These are phyloP conservation scores for Typhlomys cinereus DNA, from an alignment of 2,113 vertebrate species.

Conservation along the genomic window DNA sequence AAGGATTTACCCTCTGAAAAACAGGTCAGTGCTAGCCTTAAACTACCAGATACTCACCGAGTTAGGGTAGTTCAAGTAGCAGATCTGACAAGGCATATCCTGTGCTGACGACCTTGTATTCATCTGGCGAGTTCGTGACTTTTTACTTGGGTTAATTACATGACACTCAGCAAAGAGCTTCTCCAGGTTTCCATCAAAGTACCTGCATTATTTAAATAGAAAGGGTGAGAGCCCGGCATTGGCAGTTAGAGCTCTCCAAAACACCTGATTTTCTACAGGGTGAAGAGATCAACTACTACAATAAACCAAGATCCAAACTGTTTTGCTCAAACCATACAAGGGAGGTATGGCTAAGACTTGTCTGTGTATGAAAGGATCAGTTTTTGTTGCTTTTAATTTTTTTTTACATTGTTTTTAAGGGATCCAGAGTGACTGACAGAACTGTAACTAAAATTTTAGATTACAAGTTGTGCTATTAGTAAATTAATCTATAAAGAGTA, in stretches of 20 bases:
- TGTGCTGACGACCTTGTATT: slow-evolving; percentile 99
- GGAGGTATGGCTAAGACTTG: neutral
- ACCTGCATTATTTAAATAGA: slow-evolving; percentile 87
- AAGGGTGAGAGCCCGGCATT: slow-evolving; percentile 74
- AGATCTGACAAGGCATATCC: slow-evolving; percentile 99
- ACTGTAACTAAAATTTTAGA: slow-evolving; percentile 25
- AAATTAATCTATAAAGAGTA: neutral
- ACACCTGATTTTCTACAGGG: slow-evolving; percentile 50
- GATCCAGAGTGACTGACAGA: neutral
- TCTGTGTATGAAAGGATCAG: too few species aligned
- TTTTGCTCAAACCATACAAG: slow-evolving; percentile 36
- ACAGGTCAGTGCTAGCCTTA: slow-evolving; percentile 34
- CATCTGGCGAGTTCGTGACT: slow-evolving; percentile 97
- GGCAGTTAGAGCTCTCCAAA: slow-evolving; percentile 72
- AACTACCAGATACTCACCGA: slow-evolving; percentile 90
- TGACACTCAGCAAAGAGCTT: slow-evolving; percentile 99
- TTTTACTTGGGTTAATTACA: slow-evolving; percentile 99
- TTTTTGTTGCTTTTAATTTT: slow-evolving; percentile 38
- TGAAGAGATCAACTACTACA: slow-evolving; percentile 55
- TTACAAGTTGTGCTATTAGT: slow-evolving; percentile 11
- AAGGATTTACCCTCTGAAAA: slow-evolving; percentile 23
- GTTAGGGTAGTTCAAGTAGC: slow-evolving; percentile 99
- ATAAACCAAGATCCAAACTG: slow-evolving; percentile 41
- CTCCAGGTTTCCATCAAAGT: slow-evolving; percentile 99
- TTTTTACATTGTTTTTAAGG: neutral